Conservation (phyloP, 1,140 invertebrate species). For the Drosophila funebris region DNA sequence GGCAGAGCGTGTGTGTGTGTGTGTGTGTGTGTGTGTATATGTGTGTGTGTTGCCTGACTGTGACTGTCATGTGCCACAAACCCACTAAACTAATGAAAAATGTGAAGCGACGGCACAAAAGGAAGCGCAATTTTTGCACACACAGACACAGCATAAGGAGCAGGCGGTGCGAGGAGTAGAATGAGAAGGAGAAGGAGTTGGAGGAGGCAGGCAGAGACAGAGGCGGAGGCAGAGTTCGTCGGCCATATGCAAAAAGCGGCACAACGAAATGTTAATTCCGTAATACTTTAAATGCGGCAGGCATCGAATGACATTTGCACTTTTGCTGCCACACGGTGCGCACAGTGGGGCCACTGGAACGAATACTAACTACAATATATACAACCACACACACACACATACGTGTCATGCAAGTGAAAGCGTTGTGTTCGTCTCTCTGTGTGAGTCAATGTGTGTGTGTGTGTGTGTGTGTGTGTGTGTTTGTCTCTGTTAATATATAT, state of each 20-base stretch:
- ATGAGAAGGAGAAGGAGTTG: background rate
- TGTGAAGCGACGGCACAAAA: slow-evolving; percentile 81
- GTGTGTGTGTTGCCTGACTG: slow-evolving; percentile 60
- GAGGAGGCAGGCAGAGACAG: background rate
- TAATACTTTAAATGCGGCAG: slow-evolving; percentile 81
- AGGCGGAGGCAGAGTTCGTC: slow-evolving; percentile 25
- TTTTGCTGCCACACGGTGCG: slow-evolving; percentile 73
- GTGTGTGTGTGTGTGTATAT: slow-evolving; percentile 36
- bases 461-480: slow-evolving; percentile 18
- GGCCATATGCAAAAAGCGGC: slow-evolving; percentile 56
- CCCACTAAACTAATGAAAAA: slow-evolving; percentile 82
- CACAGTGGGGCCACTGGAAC: slow-evolving; percentile 65
- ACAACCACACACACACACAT: slow-evolving; percentile 12
- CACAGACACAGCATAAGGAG: slow-evolving; percentile 40
- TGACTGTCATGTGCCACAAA: slow-evolving; percentile 82
- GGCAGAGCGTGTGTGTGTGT: slow-evolving; percentile 13
- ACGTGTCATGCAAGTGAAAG: slow-evolving; percentile 73
- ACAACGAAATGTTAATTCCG: slow-evolving; percentile 82
- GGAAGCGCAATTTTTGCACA: slow-evolving; percentile 77
- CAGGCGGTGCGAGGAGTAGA: no score
- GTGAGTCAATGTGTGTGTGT: slow-evolving; percentile 36
- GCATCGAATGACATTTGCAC: slow-evolving; percentile 81
- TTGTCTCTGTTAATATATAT: slow-evolving; percentile 62
- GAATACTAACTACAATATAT: slow-evolving; percentile 23
- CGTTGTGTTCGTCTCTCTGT: slow-evolving; percentile 12